phyloP scores from a whole-genome alignment of 2,113 vertebrate species.

The Daboia siamensis region DNA sequence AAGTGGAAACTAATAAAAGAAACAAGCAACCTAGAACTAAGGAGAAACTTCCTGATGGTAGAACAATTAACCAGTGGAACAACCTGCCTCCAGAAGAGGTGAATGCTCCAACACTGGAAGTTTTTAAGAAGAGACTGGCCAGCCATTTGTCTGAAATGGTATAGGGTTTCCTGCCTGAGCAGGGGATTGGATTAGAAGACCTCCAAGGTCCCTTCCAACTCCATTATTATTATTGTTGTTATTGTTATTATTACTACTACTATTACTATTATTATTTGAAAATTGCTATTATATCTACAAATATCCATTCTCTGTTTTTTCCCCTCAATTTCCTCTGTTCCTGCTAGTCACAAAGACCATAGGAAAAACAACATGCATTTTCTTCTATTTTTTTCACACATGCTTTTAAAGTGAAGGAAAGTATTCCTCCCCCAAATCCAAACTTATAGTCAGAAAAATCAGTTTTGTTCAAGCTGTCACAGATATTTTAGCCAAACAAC shows the following conservation, averaged over 20 bases:
- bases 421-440: constrained; percentile 15
- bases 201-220: too few species aligned
- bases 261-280: not conserved
- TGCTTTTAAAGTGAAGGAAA: not conserved
- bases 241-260: too few species aligned
- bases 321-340: not conserved
- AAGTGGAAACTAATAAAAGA: not conserved
- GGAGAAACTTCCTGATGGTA: too few species aligned
- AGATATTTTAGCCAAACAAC: constrained; percentile 57
- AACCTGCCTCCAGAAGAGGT: too few species aligned
- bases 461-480: constrained; percentile 49
- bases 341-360: not conserved
- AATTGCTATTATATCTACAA: not conserved
- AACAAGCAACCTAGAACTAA: too few species aligned
- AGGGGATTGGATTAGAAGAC: too few species aligned
- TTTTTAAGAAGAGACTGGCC: too few species aligned
- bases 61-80: too few species aligned
- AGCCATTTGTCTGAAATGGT: too few species aligned
- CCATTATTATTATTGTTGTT: too few species aligned
- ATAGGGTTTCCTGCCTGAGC: too few species aligned
- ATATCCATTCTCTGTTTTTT: not conserved
- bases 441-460: constrained; percentile 38
- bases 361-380: not conserved
- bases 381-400: not conserved
- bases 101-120: too few species aligned